Base-by-base conservation (phyloP, 2,797 vertebrate species). In the Orestias chungarensis region DNA sequence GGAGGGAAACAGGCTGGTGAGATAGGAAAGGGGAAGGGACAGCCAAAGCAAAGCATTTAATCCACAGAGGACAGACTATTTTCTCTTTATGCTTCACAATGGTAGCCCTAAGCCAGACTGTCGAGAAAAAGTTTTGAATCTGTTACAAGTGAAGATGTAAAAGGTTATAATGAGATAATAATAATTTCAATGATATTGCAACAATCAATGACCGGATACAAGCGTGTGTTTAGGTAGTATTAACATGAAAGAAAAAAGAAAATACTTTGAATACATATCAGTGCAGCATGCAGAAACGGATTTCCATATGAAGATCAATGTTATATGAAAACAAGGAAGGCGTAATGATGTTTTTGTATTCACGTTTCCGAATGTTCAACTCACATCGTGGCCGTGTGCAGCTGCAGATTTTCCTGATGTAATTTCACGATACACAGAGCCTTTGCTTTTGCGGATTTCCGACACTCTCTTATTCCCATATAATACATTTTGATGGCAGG, bases 241-340 rank as follows among this genome's bases (percentile, higher is more conserved):
- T 64, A 73, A 71, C 75, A 68, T 57, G 54, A 62, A 59, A 33
- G 54, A 43, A 62, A 70, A 75, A 74, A 18, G 6, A 73, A 70
- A 70, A 54, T 27, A 64, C 54, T 73, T 44, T 66, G 57, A 54
- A 76, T 14, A 62, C 54, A 29, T 46, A 74, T 47, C 35, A 50
- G 7, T 54, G 11, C 25, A 57, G 11, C 25, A 57, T 71, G 38
- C 35, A 59, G 50, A 75, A 74, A 47, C 7, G 29, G 31, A 54
- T 66, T 59, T 23, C 38, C 9, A 38, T 38, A 4, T 38, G 38
- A 38, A 38, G 9, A 38, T 4, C 3, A 7, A 59, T 29, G 23
- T 68, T 35, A 38, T 40, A 11, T n/a, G 6, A 49, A 23, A 8
- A 33, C 29, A 1, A 5, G 42, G 3, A 31, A 35, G 46, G 20